A percentile compares a stretch with the other conserved stretches of the same genome.
These are phyloP conservation scores for Patella ulyssiponensis DNA, from an alignment of 2,888 invertebrate genomes.

Conservation along the genomic window DNA sequence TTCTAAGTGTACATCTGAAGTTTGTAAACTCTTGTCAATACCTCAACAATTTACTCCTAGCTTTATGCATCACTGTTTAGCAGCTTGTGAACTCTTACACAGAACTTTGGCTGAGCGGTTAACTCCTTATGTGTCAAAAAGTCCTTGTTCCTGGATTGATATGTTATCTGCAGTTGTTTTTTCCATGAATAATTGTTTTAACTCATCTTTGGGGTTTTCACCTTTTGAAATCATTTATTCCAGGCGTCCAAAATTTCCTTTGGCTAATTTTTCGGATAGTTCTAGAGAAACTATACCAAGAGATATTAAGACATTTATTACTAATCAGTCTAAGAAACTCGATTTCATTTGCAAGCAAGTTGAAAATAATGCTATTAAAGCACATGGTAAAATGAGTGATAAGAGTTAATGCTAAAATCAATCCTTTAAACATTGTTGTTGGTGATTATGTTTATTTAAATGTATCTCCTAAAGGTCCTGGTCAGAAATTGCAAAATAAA, in stretches of 20 bases:
- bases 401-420: slow-evolving; percentile 13
- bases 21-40: not conserved
- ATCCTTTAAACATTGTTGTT: not conserved
- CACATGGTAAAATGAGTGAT: slow-evolving; percentile 8
- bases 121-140: slow-evolving; percentile 27
- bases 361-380: not conserved
- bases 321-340: slow-evolving; percentile 6
- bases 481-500: slow-evolving; percentile 17
- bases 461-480: not conserved
- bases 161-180: slow-evolving; percentile 29
- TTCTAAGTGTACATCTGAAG: slow-evolving; percentile 8
- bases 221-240: slow-evolving; percentile 29
- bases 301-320: not conserved
- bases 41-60: slow-evolving; percentile 24
- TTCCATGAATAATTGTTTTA: slow-evolving; percentile 30
- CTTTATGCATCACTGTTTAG: slow-evolving; percentile 34
- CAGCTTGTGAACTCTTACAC: slow-evolving; percentile 33
- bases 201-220: slow-evolving; percentile 18
- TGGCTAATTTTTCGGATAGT: not conserved
- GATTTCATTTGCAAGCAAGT: not conserved
- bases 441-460: slow-evolving; percentile 20
- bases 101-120: slow-evolving; percentile 29
- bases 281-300: not conserved
- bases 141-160: slow-evolving; percentile 25
- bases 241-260: slow-evolving; percentile 23